Evolutionary conservation across 2,888 invertebrate genomes (phyloP), one percentile per base, ranked within the genome.

Genomic region (Catocala fraxini): DNA sequence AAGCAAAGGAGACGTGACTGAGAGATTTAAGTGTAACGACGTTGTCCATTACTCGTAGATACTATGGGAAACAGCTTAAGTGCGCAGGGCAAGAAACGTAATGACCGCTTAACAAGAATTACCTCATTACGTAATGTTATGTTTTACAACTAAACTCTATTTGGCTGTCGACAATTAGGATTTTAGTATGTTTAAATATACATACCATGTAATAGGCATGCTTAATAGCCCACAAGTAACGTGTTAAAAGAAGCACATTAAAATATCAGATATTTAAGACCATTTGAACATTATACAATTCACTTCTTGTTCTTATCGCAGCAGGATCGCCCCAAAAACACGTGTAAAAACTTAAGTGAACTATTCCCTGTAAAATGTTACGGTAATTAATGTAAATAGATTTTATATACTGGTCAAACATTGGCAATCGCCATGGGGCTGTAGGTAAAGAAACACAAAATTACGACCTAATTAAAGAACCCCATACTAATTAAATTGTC

Each of bases 391-490:
- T 53, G 59, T 71, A 56, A 63, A 69, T 60, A 60, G 56, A 67
- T 74, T 70, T 73, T 77, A 72, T 70, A 71, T 65, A 63, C 57
- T 67, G 64, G 68, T 68, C 58, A 73, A 67, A 79, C 64, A 70
- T 67, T 71, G 77, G 74, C 54, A n/a, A 57, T 63, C 49, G 51
- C 61, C 41, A 63, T 39, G 64, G 77, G 70, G 63, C 54, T 65
- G 43, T 56, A 70, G 67, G 71, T 67, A 79, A 82, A 74, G 72
- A 75, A 81, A 81, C 75, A 73, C 75, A 70, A 79, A 84, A 84
- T 84, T 81, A 83, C 78, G 71, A 77, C 68, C 77, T 79, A 84
- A 84, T 86, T 85, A 84, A 80, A 80, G 75, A 79, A 73, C 78
- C 79, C 80, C 75, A 77, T 81, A 70, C 74, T 80, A 83, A 87